These are phyloP conservation scores for Hydrotaea cyrtoneurina DNA, from an alignment of 2,888 invertebrate species.

Conservation along the genomic window DNA sequence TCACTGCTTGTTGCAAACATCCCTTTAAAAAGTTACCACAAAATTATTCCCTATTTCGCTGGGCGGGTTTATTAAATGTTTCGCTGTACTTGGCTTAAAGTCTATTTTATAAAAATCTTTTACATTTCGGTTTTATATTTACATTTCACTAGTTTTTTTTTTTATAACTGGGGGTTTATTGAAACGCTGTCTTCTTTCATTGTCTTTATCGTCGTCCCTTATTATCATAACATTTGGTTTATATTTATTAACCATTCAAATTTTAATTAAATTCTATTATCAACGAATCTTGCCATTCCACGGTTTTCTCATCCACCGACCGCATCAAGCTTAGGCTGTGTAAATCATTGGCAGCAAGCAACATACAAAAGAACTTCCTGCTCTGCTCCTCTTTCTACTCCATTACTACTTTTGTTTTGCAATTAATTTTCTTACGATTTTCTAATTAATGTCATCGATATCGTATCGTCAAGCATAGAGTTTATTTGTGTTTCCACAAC, in stretches of 20 bases:
- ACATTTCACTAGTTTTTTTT: background rate
- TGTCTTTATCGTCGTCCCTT: background rate
- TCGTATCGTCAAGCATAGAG: slow-evolving; percentile 13
- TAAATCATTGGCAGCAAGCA: background rate
- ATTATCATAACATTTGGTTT: slow-evolving; percentile 18
- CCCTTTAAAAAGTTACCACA: no score
- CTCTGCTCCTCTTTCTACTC: background rate
- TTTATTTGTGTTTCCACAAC: slow-evolving; percentile 35
- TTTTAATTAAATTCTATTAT: slow-evolving; percentile 60
- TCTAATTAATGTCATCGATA: slow-evolving; percentile 58
- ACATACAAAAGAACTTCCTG: background rate
- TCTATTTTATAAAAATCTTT: no score
- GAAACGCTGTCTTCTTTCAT: background rate
- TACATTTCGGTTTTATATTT: background rate
- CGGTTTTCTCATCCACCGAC: background rate
- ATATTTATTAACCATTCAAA: slow-evolving; percentile 49
- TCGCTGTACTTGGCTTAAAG: no score
- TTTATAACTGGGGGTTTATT: background rate
- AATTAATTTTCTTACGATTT: slow-evolving; percentile 63
- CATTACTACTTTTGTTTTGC: slow-evolving; percentile 45
- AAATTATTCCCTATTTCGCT: no score
- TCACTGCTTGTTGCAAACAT: no score
- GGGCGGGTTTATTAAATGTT: no score
- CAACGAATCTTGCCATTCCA: background rate
- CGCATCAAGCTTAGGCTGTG: background rate